phyloP scores from a whole-genome alignment of 2,113 vertebrate genomes.

The Phodopus roborovskii region DNA sequence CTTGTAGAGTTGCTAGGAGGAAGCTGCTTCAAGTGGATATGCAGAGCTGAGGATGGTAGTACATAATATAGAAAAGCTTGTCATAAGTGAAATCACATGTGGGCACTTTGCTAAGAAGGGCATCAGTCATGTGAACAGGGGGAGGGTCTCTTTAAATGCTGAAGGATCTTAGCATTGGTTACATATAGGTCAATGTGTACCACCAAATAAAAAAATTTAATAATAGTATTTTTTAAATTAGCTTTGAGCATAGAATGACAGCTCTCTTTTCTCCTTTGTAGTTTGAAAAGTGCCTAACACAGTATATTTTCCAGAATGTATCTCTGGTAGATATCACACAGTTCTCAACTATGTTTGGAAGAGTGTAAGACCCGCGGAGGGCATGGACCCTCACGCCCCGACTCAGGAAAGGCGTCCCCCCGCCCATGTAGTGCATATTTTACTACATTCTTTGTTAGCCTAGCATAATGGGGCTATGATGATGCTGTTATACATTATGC shows the following conservation, averaged over 20 bases:
- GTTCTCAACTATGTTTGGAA: conserved; percentile 9
- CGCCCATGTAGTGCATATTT: too few species aligned
- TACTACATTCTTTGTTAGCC: background rate
- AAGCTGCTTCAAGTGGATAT: background rate
- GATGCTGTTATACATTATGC: background rate
- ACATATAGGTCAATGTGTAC: background rate
- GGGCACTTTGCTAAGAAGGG: background rate
- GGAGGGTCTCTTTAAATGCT: background rate
- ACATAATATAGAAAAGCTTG: background rate
- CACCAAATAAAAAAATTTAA: background rate
- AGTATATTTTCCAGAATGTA: background rate
- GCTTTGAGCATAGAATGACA: background rate
- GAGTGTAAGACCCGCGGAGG: too few species aligned
- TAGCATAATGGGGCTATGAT: background rate
- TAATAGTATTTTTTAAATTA: background rate
- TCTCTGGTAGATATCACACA: background rate
- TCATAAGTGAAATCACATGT: background rate
- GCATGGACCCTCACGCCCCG: too few species aligned
- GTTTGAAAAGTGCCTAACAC: background rate
- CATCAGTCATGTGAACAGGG: background rate
- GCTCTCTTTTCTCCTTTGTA: background rate
- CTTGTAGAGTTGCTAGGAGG: background rate
- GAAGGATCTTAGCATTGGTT: background rate
- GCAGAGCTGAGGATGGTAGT: background rate
- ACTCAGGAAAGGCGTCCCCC: too few species aligned